Conservation (phyloP, 2,797 vertebrate genomes). For the Tiaroga cobitis region DNA sequence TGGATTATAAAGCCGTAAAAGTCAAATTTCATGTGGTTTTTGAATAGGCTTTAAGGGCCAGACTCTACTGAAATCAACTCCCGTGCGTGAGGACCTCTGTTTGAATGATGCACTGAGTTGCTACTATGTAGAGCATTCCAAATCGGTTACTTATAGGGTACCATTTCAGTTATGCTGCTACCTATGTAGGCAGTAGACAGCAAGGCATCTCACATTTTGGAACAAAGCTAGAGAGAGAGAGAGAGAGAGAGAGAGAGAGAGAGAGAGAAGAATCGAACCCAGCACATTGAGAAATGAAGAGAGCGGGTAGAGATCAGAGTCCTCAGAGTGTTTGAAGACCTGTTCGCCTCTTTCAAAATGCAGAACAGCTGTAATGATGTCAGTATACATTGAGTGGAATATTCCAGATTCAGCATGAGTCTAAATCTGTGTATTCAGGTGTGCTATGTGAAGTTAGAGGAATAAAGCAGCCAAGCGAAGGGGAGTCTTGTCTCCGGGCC, state of each 20-base stretch:
- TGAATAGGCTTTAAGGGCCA: background rate
- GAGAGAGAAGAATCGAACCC: background rate
- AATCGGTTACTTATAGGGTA: background rate
- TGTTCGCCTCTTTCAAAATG: conserved; percentile 71
- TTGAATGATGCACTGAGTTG: background rate
- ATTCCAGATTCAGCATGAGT: conserved; percentile 74
- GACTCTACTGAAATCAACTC: background rate
- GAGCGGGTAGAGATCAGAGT: conserved; percentile 34
- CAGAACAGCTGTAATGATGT: conserved; percentile 82
- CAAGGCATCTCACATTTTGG: background rate
- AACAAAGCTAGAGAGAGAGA: conserved; percentile 24
- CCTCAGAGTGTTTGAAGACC: conserved; percentile 57
- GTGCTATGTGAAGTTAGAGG: conserved; percentile 78
- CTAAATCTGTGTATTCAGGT: conserved; percentile 84
- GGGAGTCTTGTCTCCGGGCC: conserved; percentile 71
- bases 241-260: conserved; percentile 4
- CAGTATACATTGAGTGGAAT: conserved; percentile 74
- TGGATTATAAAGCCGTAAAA: background rate
- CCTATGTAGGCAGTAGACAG: background rate
- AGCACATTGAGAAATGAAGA: background rate
- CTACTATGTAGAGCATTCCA: conserved; percentile 15
- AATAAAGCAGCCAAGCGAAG: conserved; percentile 67
- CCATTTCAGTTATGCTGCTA: background rate
- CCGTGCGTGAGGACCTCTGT: background rate
- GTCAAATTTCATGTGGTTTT: background rate